These are phyloP conservation scores for Lacanobia oleracea DNA, from an alignment of 2,888 invertebrate genomes.

Conservation along the genomic window DNA sequence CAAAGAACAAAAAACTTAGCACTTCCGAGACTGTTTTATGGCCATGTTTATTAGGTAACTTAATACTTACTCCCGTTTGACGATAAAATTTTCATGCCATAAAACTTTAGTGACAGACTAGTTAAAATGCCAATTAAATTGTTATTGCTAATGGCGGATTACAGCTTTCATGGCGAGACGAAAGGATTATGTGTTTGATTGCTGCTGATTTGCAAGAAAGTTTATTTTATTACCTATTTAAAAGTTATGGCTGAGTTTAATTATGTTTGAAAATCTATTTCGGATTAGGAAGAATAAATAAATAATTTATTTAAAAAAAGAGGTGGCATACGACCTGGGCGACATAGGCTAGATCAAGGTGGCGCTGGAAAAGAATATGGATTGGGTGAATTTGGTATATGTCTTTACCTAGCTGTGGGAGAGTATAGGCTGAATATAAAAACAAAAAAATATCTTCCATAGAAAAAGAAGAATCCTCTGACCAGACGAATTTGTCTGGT, in stretches of 20 bases:
- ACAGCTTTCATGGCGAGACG: conserved; percentile 44
- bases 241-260: neutral
- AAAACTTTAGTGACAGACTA: conserved; percentile 33
- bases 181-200: conserved; percentile 31
- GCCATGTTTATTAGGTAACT: conserved; percentile 19
- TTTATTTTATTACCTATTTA: neutral
- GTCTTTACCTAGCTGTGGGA: no score
- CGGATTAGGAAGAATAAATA: no score
- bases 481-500: neutral
- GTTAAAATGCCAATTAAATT: conserved; percentile 51
- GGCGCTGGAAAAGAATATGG: no score
- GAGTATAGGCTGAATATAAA: no score
- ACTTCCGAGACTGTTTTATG: neutral
- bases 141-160: conserved; percentile 42
- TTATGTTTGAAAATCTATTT: neutral
- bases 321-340: no score
- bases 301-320: neutral
- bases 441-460: neutral
- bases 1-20: neutral
- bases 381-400: no score
- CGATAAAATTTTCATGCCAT: conserved; percentile 40
- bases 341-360: no score
- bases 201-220: conserved; percentile 29
- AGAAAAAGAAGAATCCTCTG: neutral
- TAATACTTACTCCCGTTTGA: neutral